Evolutionary conservation across 2,797 vertebrate genomes (phyloP), one percentile per base, ranked within the genome.

Genomic region (Oryzias dopingdopingensis): DNA sequence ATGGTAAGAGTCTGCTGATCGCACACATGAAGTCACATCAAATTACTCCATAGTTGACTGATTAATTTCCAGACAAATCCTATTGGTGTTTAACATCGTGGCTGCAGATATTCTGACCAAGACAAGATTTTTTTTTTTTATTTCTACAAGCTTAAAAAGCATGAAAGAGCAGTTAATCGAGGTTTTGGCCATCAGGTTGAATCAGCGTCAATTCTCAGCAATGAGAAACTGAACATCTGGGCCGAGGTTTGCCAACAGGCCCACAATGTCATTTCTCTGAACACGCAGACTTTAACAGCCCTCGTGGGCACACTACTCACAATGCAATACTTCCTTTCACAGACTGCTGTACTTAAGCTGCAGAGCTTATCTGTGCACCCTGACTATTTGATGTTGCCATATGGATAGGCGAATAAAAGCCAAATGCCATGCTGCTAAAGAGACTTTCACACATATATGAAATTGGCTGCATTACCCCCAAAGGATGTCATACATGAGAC

Each of bases 171-270:
- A 42, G 53, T 57, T 55, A 59, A 80, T 79, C 62, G 64, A 57
- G 52, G 61, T 46, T 6, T 24, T 53, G 43, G 51, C 70, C 56
- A 79, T 70, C 59, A 32, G 59, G 67, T 43, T 26, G 66, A 79
- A 70, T 81, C 64, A 59, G 65, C 65, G 52, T 71, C 61, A 44
- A 52, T 60, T 72, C 53, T 68, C 61, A 18, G 7, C 60, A 24
- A 62, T 43, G 71, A 73, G 66, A 54, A 82, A 74, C 40, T 52
- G 58, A 88, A 85, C 85, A 90, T 88, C 87, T 89, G 86, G 82
- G 67, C 72, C 41, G 74, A 70, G 68, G 62, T 83, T 79, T 77
- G 83, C 78, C 72, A 85, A 74, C 77, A 88, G 81, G 77, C 56
- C 73, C 63, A 61, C 20, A 40, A 70, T 74, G 79, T 69, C 83